Conservation (phyloP, 2,888 invertebrate species). For the Harpalus rufipes region DNA sequence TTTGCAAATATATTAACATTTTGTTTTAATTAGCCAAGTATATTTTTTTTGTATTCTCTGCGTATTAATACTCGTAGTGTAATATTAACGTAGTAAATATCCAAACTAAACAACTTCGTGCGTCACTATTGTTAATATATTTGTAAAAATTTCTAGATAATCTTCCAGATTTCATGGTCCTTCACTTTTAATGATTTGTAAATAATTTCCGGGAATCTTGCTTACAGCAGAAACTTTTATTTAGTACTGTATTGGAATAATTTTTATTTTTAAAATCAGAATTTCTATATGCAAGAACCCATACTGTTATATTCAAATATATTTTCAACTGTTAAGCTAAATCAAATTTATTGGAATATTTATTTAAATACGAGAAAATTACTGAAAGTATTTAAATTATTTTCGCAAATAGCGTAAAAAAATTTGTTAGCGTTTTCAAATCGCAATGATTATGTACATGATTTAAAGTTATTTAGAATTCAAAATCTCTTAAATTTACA, state of each 20-base stretch:
- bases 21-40: not conserved
- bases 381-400: conserved; percentile 51
- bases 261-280: conserved; percentile 29
- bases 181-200: conserved; percentile 36
- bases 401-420: conserved; percentile 61
- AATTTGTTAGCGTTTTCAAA: conserved; percentile 60
- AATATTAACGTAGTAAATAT: not conserved
- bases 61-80: not conserved
- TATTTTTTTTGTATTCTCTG: not conserved
- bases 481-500: conserved; percentile 57
- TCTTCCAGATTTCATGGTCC: conserved; percentile 36
- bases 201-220: conserved; percentile 40
- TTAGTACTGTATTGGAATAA: not conserved
- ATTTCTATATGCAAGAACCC: conserved; percentile 31
- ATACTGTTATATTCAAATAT: conserved; percentile 20
- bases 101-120: not conserved
- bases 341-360: conserved; percentile 43
- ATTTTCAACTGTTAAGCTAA: conserved; percentile 36
- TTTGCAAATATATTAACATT: conserved; percentile 24
- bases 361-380: conserved; percentile 49
- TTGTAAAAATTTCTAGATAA: conserved; percentile 4
- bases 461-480: conserved; percentile 65
- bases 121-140: not conserved
- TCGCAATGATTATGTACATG: conserved; percentile 64
- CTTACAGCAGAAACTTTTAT: conserved; percentile 10